Percentiles rank a stretch among this genome's conserved stretches.
Evolutionary conservation across 2,797 vertebrate species (phyloP).

Genomic region (Pogonophryne albipinna): DNA sequence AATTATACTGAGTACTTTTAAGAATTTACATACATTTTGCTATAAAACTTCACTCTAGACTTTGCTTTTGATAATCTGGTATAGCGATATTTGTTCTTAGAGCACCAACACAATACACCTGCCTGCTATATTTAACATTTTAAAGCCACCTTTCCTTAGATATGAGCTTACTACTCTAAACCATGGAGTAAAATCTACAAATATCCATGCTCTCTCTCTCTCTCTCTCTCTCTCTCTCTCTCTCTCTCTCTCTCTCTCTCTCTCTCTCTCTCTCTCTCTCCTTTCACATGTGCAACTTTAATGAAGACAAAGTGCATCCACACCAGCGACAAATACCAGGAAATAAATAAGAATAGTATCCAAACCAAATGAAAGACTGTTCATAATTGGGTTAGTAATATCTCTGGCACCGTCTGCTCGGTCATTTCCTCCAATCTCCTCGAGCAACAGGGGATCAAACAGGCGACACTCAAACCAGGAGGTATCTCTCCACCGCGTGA

Average conservation of each 20-base stretch:
- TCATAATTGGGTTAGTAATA: slow-evolving; percentile 83
- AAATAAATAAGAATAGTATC: slow-evolving; percentile 77
- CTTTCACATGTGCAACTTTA: slow-evolving; percentile 54
- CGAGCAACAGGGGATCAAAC: slow-evolving; percentile 73
- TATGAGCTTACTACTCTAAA: slow-evolving; percentile 3
- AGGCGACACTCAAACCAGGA: slow-evolving; percentile 77
- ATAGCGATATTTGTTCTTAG: neutral
- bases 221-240: slow-evolving; percentile 32
- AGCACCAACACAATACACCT: neutral
- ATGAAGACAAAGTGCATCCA: slow-evolving; percentile 73
- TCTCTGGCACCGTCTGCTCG: slow-evolving; percentile 78
- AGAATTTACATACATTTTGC: neutral
- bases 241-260: slow-evolving; percentile 29
- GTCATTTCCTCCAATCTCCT: slow-evolving; percentile 81
- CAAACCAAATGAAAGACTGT: slow-evolving; percentile 80
- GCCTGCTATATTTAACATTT: slow-evolving; percentile 18
- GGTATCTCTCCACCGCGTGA: slow-evolving; percentile 41
- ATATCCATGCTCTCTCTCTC: slow-evolving; percentile 30
- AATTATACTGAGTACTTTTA: neutral
- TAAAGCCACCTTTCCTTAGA: slow-evolving; percentile 8
- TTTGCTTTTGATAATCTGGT: neutral
- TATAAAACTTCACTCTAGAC: neutral
- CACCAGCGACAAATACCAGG: slow-evolving; percentile 68
- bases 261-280: slow-evolving; percentile 29
- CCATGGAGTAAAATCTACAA: slow-evolving; percentile 41